Base-by-base conservation (phyloP, 2,113 vertebrate genomes). In the Silurus meridionalis region DNA sequence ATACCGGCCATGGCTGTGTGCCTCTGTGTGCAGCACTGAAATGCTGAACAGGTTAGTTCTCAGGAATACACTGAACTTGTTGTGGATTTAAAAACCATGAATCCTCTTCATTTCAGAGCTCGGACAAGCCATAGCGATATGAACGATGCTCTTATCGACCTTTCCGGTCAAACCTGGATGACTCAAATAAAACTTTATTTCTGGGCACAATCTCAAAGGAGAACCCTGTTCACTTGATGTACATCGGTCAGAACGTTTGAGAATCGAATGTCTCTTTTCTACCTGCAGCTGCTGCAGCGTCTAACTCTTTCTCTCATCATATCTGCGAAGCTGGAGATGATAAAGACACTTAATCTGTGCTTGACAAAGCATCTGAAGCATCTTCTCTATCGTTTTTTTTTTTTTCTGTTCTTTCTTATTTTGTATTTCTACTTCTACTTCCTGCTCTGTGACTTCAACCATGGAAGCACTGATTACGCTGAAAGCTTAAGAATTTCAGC, bases 21-120 rank as follows among this genome's bases (percentile, higher is more conserved):
- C 84, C 89, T 87, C 37, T 85, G 67, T 28, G 61, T 69, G 52
- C 74, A 89, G 67, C 88, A 84, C 21, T 84, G 84, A 85, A 72
- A 87, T 87, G 86, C 81, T 85, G 87, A 90, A 83, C 85, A 87
- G 87, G 83, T 89, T 89, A 89, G 85, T 85, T 89, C 89, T 90
- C 89, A 90, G 89, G 89, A 89, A 90, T 89, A 84, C 88, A 89
- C 46, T 74, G 78, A 80, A 86, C 72, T 57, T 82, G 25, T 55
- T 23, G 78, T 60, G 79, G 89, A 87, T 82, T 66, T 81, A 25
- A 60, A 23, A 23, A 61, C 37, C 71, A 67, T 53, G 77, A 61
- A 82, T 71, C 67, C 78, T 4, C 50, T 61, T 23, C 28, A 57
- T 23, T 82, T 53, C 13, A 25, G 57, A 75, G 63, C 60, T 55